These are phyloP conservation scores for Hypercompe scribonia DNA, from an alignment of 2,888 invertebrate species.

Conservation along the genomic window DNA sequence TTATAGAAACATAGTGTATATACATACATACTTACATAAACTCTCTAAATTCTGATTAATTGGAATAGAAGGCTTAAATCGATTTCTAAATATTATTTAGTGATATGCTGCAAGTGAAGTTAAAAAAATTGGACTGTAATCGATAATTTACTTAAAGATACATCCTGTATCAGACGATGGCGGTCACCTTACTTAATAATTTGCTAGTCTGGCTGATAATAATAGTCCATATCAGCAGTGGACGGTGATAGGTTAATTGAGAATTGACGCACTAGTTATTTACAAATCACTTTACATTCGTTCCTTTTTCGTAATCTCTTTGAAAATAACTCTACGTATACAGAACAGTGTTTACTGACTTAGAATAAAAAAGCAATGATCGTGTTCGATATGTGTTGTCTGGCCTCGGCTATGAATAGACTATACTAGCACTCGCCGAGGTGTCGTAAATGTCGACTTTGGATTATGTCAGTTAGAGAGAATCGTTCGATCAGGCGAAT, in stretches of 20 bases:
- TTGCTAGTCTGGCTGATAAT: neutral
- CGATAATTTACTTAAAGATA: neutral
- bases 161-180: neutral
- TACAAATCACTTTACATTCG: neutral
- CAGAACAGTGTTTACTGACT: slow-evolving; percentile 4
- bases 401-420: slow-evolving; percentile 27
- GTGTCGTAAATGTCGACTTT: slow-evolving; percentile 26
- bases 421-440: slow-evolving; percentile 21
- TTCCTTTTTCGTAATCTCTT: neutral
- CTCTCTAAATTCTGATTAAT: no score
- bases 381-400: slow-evolving; percentile 31
- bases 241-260: neutral
- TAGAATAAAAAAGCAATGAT: slow-evolving; percentile 13
- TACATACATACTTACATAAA: no score
- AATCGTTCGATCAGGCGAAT: slow-evolving; percentile 15
- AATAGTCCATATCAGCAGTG: no score
- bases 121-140: neutral
- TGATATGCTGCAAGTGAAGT: neutral
- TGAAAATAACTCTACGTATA: neutral
- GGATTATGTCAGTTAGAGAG: slow-evolving; percentile 17
- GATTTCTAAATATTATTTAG: neutral
- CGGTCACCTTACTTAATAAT: neutral
- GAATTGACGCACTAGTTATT: neutral
- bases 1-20: no score
- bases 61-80: neutral